A percentile compares a stretch with the other conserved stretches of the same genome.
Conservation (phyloP, 2,888 invertebrate species). For the Drosophila kuntzei region DNA sequence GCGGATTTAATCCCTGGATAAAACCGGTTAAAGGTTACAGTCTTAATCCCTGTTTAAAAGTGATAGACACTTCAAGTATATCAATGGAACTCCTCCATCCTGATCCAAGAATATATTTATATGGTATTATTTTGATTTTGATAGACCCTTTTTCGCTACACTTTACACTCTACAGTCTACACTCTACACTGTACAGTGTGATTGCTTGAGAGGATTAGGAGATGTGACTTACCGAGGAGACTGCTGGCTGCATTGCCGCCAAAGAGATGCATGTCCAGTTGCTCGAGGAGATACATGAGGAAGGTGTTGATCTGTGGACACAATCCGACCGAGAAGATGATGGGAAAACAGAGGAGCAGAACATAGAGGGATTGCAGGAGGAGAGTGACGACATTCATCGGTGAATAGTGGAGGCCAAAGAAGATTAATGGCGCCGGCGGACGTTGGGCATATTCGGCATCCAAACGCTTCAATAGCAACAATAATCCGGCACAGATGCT, state of each 20-base stretch:
- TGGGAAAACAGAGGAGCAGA: conserved; percentile 95
- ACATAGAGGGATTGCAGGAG: conserved; percentile 91
- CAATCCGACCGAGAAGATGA: conserved; percentile 97
- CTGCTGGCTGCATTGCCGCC: conserved; percentile 95
- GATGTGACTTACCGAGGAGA: conserved; percentile 87
- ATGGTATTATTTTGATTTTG: no score
- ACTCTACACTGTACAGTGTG: no score
- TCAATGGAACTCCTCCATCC: no score
- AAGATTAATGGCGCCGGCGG: conserved; percentile 64
- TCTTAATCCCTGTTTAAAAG: no score
- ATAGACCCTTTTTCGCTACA: no score
- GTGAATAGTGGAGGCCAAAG: conserved; percentile 85
- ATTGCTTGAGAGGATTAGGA: not conserved
- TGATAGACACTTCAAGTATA: no score
- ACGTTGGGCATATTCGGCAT: conserved; percentile 66
- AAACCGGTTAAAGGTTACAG: no score
- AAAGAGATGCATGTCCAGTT: conserved; percentile 95
- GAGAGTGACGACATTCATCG: conserved; percentile 88
- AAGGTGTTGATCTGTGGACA: conserved; percentile 99
- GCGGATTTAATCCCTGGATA: no score
- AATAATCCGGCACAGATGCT: conserved; percentile 90
- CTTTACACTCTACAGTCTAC: no score
- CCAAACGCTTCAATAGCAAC: conserved; percentile 83
- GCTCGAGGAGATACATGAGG: conserved; percentile 97
- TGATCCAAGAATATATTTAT: no score